Conservation (phyloP, 1,140 invertebrate genomes). For the Drosophila carrolli region DNA sequence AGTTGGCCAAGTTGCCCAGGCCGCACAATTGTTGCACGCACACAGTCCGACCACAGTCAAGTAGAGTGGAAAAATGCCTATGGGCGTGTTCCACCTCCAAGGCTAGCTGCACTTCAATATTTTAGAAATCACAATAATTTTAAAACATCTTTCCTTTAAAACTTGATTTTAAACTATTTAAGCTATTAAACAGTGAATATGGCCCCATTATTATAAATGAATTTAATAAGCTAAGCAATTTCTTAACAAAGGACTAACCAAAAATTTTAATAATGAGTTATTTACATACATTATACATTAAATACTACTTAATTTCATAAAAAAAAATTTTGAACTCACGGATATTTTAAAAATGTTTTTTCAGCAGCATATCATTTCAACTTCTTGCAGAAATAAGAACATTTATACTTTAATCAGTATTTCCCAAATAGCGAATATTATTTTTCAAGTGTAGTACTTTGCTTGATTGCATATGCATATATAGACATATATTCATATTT, state of each 20-base stretch:
- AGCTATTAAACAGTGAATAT: too few relatives aligned
- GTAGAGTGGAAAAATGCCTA: constrained; percentile 66
- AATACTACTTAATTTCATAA: neutral
- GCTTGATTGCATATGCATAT: constrained; percentile 21
- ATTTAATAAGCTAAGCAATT: too few relatives aligned
- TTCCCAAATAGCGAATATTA: too few relatives aligned
- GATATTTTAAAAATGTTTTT: too few relatives aligned
- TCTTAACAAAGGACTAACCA: too few relatives aligned
- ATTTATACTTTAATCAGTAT: too few relatives aligned
- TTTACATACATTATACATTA: neutral
- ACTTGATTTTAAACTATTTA: too few relatives aligned
- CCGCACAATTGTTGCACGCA: constrained; percentile 77
- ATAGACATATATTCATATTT: constrained; percentile 34
- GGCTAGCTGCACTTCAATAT: constrained; percentile 24
- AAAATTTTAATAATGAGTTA: neutral
- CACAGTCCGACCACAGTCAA: constrained; percentile 50
- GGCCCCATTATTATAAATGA: too few relatives aligned
- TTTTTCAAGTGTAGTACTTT: constrained; percentile 14
- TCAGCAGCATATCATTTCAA: too few relatives aligned
- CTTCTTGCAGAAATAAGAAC: too few relatives aligned
- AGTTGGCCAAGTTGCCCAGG: constrained; percentile 67
- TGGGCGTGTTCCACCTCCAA: constrained; percentile 32
- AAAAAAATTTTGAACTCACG: too few relatives aligned
- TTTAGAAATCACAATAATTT: neutral
- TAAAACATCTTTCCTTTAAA: too few relatives aligned